Base-by-base conservation (phyloP, 2,888 invertebrate genomes). In the Pyralis farinalis region DNA sequence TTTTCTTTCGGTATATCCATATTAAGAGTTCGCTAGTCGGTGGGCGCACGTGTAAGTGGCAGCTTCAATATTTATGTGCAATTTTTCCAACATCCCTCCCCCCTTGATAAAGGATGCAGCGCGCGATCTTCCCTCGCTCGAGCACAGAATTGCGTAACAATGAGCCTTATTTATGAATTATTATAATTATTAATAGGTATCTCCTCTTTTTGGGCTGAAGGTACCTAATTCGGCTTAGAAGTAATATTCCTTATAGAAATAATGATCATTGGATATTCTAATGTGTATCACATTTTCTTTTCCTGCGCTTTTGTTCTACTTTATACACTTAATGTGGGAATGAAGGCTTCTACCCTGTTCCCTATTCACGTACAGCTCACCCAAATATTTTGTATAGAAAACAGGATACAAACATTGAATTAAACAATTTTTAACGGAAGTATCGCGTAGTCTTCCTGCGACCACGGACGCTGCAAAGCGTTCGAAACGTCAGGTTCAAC, bases 41-140 rank as follows among this genome's bases (percentile, higher is more conserved):
- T 68, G 76, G 81, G 82, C 85, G 84, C 88, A 88, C 88, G 87
- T 88, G 88, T 87, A 88, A 86, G 84, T 88, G 88, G 88, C 88
- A 86, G 87, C 88, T 88, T 85, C 88, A 88, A 88, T 88, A 88
- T 88, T 88, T 88, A 88, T 87, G 88, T 84, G 85, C 86, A 88
- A 88, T 88, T 88, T 88, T 88, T 87, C 86, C 86, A 76, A 71
- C 75, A 62, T 64, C 67, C 58, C 69, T 25, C 68, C 57, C 53
- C 44, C 58, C 68, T 58, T 71, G 77, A 79, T 82, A 83, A 85
- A 87, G 85, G 86, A 86, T 87, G 87, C 86, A 86, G 72, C 72
- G 58, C 55, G 52, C 64, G 60, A 63, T 67, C 68, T 63, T 59
- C 69, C 65, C 62, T 63, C 55, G 54, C 60, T 65, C 68, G 59